A percentile compares a stretch with the other conserved stretches of the same genome.
phyloP scores from a whole-genome alignment of 2,797 vertebrate species.

The Neosilurus hyrtlii region DNA sequence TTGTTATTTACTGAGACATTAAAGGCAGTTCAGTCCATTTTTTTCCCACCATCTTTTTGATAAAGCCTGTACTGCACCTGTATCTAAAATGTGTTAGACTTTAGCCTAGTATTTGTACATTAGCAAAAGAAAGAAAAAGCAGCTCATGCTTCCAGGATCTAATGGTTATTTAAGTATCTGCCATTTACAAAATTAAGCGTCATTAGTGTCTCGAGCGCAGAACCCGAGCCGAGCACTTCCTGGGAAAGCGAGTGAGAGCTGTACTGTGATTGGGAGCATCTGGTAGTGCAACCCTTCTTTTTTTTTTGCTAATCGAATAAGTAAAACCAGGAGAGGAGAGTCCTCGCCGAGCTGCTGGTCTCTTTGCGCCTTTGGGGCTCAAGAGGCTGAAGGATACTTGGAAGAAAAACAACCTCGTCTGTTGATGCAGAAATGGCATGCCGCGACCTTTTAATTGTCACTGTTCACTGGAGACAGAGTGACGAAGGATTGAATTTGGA shows the following conservation, averaged over 20 bases:
- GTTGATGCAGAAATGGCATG: slow-evolving; percentile 36
- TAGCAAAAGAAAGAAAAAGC: slow-evolving; percentile 30
- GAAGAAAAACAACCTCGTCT: slow-evolving; percentile 49
- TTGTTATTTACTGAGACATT: background rate
- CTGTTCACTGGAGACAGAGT: slow-evolving; percentile 27
- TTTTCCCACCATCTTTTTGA: background rate
- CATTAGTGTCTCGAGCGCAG: slow-evolving; percentile 53
- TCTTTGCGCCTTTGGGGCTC: slow-evolving; percentile 43
- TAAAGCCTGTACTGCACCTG: slow-evolving; percentile 37
- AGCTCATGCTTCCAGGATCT: slow-evolving; percentile 42
- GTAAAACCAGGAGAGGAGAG: slow-evolving; percentile 54
- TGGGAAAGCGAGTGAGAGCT: slow-evolving; percentile 51
- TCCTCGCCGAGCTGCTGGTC: slow-evolving; percentile 45
- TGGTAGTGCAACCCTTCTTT: slow-evolving; percentile 46
- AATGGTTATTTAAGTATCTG: slow-evolving; percentile 59
- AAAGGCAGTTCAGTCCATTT: background rate
- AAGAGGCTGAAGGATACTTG: slow-evolving; percentile 55
- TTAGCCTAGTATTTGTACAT: slow-evolving; percentile 31
- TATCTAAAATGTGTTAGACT: slow-evolving; percentile 10
- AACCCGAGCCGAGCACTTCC: slow-evolving; percentile 42
- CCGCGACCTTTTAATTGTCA: slow-evolving; percentile 31
- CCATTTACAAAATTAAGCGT: slow-evolving; percentile 58
- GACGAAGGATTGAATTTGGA: slow-evolving; percentile 1
- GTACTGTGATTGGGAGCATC: slow-evolving; percentile 56
- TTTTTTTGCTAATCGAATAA: slow-evolving; percentile 55